Percentiles rank a stretch among this genome's conserved stretches.
Conservation (phyloP, 2,888 invertebrate genomes). For the Patella depressa region DNA sequence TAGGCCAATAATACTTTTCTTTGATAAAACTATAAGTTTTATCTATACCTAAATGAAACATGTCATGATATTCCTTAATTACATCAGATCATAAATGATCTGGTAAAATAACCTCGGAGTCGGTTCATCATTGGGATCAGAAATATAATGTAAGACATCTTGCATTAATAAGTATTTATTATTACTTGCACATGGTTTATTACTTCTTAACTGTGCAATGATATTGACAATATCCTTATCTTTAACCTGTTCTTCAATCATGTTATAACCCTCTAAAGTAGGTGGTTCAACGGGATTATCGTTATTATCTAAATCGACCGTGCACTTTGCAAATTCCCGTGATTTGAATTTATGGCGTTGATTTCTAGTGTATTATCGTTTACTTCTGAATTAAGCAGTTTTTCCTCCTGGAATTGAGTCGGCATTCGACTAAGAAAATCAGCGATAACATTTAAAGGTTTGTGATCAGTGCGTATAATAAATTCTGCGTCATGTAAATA, state of each 20-base stretch:
- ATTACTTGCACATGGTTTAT: background rate
- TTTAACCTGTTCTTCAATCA: background rate
- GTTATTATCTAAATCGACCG: background rate
- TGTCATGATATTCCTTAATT: no score
- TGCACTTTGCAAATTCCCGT: background rate
- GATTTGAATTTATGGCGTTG: background rate
- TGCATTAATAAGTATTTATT: background rate
- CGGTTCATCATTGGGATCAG: no score
- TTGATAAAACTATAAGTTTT: no score
- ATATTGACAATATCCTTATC: background rate
- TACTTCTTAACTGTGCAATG: background rate
- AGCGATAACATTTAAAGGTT: constrained; percentile 28
- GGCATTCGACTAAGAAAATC: constrained; percentile 16
- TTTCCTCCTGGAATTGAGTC: no score
- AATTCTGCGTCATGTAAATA: constrained; percentile 28
- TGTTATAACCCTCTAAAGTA: background rate
- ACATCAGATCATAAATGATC: no score
- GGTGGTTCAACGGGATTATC: background rate
- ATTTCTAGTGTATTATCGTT: background rate
- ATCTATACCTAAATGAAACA: no score
- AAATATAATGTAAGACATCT: no score
- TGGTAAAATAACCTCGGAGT: no score
- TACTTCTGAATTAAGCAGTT: background rate
- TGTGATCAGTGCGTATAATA: constrained; percentile 28
- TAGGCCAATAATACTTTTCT: no score